Base-by-base conservation (phyloP, 2,797 vertebrate species). In the Sebastes ruberrimus region DNA sequence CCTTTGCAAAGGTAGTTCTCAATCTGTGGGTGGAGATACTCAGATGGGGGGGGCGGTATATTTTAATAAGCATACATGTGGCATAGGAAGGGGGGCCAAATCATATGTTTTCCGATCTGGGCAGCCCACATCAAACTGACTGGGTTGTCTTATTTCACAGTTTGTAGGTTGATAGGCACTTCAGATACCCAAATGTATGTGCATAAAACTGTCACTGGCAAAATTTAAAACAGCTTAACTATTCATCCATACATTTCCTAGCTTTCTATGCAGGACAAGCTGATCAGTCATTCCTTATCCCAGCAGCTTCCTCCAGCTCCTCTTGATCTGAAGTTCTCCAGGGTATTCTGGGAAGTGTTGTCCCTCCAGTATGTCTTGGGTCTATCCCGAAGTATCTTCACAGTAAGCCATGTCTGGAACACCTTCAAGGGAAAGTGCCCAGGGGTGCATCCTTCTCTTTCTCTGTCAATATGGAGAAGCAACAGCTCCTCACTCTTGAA, bases 361-460 rank as follows among this genome's bases (percentile, higher is more conserved):
- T 78, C 74, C 67, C 81, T 71, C 60, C 63, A 70, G 60, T 73
- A 79, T 33, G 59, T 57, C 49, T 56, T 65, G 49, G 70, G 70
- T 81, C 38, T 23, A 63, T 80, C 64, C 72, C 18, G 6, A 63
- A 82, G 71, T 76, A 42, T 86, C 57, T 28, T 46, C 70, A 68
- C 70, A 68, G 74, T 71, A 65, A 78, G 53, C 74, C 64, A 71
- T 85, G 68, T 35, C 66, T 74, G 72, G 65, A 86, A 80, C 67
- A 77, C 53, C 76, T 78, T 78, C 63, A 85, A 62, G 62, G 28
- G 10, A 78, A 42, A 16, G 46, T 38, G 74, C 76, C 66, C 42
- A 65, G 57, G 63, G 67, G 70, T 63, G 57, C 38, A 74, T 42
- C 23, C 4, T 71, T 74, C 20, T 67, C 69, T 82, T 49, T 42